These are phyloP conservation scores for Camponotus fellah DNA, from an alignment of 2,888 invertebrate species.

Conservation along the genomic window DNA sequence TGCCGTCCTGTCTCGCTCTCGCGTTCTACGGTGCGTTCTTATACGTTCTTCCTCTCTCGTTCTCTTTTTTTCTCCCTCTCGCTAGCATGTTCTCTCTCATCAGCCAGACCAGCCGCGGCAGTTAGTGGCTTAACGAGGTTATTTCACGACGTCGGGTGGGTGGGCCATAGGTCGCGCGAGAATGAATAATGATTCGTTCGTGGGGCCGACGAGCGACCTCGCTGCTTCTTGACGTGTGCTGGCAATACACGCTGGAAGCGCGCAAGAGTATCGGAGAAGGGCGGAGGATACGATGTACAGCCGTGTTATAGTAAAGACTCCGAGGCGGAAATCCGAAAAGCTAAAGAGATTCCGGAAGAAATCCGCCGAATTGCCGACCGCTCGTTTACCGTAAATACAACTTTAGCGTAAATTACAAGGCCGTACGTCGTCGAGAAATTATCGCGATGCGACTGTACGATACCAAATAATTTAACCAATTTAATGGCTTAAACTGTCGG, in stretches of 20 bases:
- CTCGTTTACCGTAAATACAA: slow-evolving; percentile 22
- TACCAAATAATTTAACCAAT: slow-evolving; percentile 15
- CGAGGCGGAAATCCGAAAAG: slow-evolving; percentile 41
- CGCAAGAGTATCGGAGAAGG: slow-evolving; percentile 22
- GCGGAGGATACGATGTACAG: slow-evolving; percentile 23
- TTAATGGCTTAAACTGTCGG: slow-evolving; percentile 2
- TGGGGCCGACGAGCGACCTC: slow-evolving; percentile 70
- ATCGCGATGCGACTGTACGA: not conserved
- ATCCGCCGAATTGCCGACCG: slow-evolving; percentile 5
- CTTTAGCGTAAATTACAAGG: slow-evolving; percentile 13
- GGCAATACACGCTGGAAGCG: slow-evolving; percentile 62
- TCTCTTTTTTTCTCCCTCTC: slow-evolving; percentile 41
- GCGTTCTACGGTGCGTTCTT: not conserved
- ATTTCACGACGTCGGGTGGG: slow-evolving; percentile 76
- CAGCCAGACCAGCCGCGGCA: slow-evolving; percentile 66
- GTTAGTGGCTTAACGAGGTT: slow-evolving; percentile 79
- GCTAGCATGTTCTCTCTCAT: slow-evolving; percentile 40
- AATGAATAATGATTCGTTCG: slow-evolving; percentile 83
- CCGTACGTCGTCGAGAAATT: slow-evolving; percentile 14
- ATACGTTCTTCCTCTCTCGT: slow-evolving; percentile 3
- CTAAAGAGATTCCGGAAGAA: slow-evolving; percentile 37
- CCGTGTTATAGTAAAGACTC: not conserved
- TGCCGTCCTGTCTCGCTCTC: slow-evolving; percentile 16
- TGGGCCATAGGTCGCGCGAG: slow-evolving; percentile 79
- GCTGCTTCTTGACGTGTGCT: slow-evolving; percentile 57